These are phyloP conservation scores for Chaunax sp. DNA, from an alignment of 2,797 vertebrate genomes.

Conservation along the genomic window DNA sequence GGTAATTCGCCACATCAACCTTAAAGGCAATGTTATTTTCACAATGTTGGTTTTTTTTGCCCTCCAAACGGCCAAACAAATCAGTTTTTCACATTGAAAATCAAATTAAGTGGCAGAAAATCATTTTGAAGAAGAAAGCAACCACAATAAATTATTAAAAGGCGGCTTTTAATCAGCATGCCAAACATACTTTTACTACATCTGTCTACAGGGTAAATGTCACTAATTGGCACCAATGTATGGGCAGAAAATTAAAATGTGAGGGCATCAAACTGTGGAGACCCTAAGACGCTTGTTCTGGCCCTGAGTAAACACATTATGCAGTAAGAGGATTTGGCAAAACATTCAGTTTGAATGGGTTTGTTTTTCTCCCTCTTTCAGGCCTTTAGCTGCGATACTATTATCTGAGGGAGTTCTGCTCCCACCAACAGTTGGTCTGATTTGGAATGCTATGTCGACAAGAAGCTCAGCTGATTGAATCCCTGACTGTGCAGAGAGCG, in stretches of 20 bases:
- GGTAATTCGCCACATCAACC: no score
- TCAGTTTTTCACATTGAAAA: neutral
- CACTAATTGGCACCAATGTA: slow-evolving; percentile 21
- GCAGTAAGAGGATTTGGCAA: slow-evolving; percentile 65
- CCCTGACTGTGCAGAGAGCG: slow-evolving; percentile 43
- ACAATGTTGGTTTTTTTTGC: no score
- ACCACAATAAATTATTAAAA: neutral
- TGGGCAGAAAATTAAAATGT: slow-evolving; percentile 54
- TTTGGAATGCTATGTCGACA: slow-evolving; percentile 67
- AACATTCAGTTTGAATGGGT: slow-evolving; percentile 62
- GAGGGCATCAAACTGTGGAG: slow-evolving; percentile 41
- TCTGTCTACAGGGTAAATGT: slow-evolving; percentile 23
- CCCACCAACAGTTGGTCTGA: slow-evolving; percentile 53
- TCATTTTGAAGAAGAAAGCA: slow-evolving; percentile 16
- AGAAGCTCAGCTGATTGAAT: slow-evolving; percentile 60
- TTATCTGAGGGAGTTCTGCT: slow-evolving; percentile 61
- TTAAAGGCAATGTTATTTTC: no score
- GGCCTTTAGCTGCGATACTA: slow-evolving; percentile 59
- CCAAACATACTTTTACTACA: slow-evolving; percentile 9
- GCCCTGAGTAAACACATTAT: slow-evolving; percentile 57
- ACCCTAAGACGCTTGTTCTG: slow-evolving; percentile 49
- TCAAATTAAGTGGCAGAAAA: slow-evolving; percentile 21
- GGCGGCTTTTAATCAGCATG: slow-evolving; percentile 10
- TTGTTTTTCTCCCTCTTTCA: slow-evolving; percentile 58
- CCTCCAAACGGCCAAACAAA: neutral